These are phyloP conservation scores for Orchesella cincta DNA, from an alignment of 1,140 invertebrate species.

Conservation along the genomic window DNA sequence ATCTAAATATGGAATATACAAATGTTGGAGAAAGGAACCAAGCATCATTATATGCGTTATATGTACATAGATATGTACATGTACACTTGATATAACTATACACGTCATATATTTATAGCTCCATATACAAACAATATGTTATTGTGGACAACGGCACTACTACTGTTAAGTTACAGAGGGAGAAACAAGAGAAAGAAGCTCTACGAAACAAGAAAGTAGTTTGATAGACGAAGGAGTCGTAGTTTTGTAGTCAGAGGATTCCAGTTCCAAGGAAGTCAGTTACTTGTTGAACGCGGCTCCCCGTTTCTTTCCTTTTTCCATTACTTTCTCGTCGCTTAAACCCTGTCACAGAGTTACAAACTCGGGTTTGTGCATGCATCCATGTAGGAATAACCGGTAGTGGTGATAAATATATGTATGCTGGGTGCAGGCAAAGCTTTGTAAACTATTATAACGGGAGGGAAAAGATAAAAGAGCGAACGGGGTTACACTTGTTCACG, in stretches of 20 bases:
- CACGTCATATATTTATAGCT: too few species aligned
- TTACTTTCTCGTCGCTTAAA: neutral
- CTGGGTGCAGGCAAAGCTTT: neutral
- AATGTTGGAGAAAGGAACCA: too few species aligned
- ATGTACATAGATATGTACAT: too few species aligned
- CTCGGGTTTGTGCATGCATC: neutral
- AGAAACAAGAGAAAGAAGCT: too few species aligned
- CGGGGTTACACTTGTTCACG: neutral
- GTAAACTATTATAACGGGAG: neutral
- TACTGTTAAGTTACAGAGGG: too few species aligned
- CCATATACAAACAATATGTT: too few species aligned
- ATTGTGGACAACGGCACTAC: too few species aligned
- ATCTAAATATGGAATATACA: too few species aligned
- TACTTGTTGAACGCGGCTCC: constrained; percentile 31
- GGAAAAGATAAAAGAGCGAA: neutral
- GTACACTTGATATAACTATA: too few species aligned
- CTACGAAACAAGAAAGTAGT: too few species aligned
- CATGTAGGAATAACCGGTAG: neutral
- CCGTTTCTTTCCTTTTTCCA: neutral
- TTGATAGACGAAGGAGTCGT: too few species aligned
- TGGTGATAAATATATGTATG: neutral
- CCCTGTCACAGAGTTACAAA: neutral
- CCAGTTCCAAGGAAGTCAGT: neutral
- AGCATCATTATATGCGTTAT: too few species aligned
- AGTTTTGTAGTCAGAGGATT: neutral